Conservation (phyloP, 2,797 vertebrate species). For the Platalea minor region DNA sequence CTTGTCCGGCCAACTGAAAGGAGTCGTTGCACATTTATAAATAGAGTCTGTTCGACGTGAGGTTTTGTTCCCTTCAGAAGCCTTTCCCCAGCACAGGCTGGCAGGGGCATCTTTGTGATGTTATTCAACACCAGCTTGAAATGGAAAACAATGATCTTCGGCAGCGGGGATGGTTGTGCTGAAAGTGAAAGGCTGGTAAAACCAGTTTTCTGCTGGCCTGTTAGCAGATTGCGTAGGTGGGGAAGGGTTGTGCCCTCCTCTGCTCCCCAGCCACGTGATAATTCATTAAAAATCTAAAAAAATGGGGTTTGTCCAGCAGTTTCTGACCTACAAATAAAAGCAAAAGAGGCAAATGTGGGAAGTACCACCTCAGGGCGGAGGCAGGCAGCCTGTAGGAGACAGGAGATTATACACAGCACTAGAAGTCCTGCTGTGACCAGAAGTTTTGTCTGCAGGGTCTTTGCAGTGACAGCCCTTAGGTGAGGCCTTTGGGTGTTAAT, state of each 20-base stretch:
- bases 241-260: not conserved
- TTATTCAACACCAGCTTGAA: not conserved
- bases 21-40: not conserved
- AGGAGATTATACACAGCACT: not conserved
- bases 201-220: not conserved
- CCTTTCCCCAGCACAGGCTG: not conserved
- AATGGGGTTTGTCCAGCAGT: not conserved
- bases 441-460: not conserved
- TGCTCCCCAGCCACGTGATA: not conserved
- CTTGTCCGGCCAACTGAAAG: not conserved
- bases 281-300: not conserved
- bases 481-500: fast-evolving
- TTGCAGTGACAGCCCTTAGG: no score
- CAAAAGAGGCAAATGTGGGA: fast-evolving
- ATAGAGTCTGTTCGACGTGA: not conserved
- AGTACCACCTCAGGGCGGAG: not conserved
- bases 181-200: not conserved
- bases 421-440: not conserved
- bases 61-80: not conserved
- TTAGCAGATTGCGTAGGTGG: not conserved
- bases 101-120: not conserved
- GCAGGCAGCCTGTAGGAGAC: not conserved
- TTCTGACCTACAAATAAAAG: not conserved
- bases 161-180: not conserved
- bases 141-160: not conserved